phyloP scores from a whole-genome alignment of 23 tunicate genomes.

The Halocynthia roretzi region DNA sequence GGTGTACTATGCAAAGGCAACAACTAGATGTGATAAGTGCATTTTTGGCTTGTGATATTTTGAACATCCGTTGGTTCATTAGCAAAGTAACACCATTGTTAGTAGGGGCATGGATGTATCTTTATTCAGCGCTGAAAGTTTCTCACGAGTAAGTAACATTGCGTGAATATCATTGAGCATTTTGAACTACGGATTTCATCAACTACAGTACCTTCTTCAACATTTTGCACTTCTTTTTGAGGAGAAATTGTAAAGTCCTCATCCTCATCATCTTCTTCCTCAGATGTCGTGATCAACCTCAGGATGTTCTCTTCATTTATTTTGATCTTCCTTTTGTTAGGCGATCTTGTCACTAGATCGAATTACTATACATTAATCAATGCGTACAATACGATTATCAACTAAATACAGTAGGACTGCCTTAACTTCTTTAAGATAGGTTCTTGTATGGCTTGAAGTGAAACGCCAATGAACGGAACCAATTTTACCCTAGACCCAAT shows the following conservation, averaged over 20 bases:
- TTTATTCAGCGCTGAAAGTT: too few relatives aligned
- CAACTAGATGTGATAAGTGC: too few relatives aligned
- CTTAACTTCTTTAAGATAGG: not conserved
- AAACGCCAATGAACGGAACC: too few relatives aligned
- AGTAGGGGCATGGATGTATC: too few relatives aligned
- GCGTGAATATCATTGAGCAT: too few relatives aligned
- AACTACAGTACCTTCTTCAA: not conserved
- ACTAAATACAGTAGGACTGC: not conserved
- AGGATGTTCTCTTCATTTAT: slow-evolving; percentile 66
- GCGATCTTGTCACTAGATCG: slow-evolving; percentile 53
- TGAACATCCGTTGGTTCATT: not conserved
- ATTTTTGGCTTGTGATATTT: too few relatives aligned
- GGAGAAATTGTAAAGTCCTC: slow-evolving; percentile 44
- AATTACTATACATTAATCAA: not conserved
- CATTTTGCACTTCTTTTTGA: not conserved
- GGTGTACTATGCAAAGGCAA: too few relatives aligned
- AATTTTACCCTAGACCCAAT: too few relatives aligned
- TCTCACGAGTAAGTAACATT: too few relatives aligned
- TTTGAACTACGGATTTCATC: too few relatives aligned
- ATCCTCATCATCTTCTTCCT: slow-evolving; percentile 74
- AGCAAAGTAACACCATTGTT: not conserved
- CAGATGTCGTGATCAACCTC: slow-evolving; percentile 51
- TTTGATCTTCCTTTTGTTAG: slow-evolving; percentile 83
- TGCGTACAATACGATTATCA: not conserved
- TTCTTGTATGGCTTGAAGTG: too few relatives aligned